phyloP scores from a whole-genome alignment of 1,140 invertebrate species.

The Agrypnia vestita region DNA sequence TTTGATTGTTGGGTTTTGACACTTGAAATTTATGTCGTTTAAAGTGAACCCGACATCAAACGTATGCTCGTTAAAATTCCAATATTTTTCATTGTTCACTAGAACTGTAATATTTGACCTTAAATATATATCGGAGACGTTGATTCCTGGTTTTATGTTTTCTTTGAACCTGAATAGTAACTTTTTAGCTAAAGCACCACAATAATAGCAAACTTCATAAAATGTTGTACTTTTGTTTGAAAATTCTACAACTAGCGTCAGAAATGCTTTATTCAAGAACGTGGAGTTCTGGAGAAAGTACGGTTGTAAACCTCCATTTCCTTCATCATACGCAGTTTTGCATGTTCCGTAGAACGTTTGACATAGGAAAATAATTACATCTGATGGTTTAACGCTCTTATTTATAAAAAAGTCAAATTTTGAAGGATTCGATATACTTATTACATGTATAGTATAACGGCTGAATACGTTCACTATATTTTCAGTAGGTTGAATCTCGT shows the following conservation, averaged over 20 bases:
- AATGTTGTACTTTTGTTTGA: neutral
- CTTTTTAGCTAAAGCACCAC: neutral
- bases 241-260: neutral
- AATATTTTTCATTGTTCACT: neutral
- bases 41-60: neutral
- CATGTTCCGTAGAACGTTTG: neutral
- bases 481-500: neutral
- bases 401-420: neutral
- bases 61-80: neutral
- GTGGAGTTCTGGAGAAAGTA: neutral
- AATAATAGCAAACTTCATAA: slow-evolving; percentile 8
- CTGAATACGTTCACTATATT: neutral
- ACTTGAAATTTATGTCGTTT: neutral
- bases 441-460: slow-evolving; percentile 1
- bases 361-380: slow-evolving; percentile 28
- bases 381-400: neutral
- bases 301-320: neutral
- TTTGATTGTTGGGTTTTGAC: neutral
- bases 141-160: neutral
- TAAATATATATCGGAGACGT: neutral
- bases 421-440: neutral
- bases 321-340: neutral
- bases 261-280: neutral
- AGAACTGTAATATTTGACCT: neutral
- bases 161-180: neutral